Evolutionary conservation across 1,140 invertebrate genomes (phyloP).

Genomic region (Orchesella cincta): DNA sequence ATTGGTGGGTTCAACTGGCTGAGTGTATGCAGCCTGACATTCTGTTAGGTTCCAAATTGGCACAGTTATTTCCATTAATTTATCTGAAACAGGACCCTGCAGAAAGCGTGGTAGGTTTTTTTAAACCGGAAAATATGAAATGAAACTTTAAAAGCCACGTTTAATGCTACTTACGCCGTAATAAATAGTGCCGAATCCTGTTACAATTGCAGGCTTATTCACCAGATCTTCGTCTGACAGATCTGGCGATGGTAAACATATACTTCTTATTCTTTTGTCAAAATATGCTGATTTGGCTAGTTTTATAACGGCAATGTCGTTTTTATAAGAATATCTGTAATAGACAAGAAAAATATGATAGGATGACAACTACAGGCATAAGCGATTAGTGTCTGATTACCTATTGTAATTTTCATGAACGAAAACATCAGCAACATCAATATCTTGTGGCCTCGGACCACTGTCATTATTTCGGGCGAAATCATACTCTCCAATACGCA

Average conservation of each 20-base stretch:
- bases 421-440: constrained; percentile 65
- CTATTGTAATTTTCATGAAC: constrained; percentile 66
- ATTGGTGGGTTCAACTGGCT: constrained; percentile 64
- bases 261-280: constrained; percentile 77
- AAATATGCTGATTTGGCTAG: constrained; percentile 69
- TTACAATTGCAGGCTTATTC: constrained; percentile 69
- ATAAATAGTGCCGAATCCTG: constrained; percentile 60
- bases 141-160: constrained; percentile 23
- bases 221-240: constrained; percentile 59
- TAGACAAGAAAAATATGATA: constrained; percentile 43
- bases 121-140: neutral
- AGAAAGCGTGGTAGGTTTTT: no score
- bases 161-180: constrained; percentile 26
- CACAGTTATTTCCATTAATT: constrained; percentile 74
- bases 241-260: constrained; percentile 72
- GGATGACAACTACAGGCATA: neutral
- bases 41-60: constrained; percentile 76
- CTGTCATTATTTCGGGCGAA: constrained; percentile 60
- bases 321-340: constrained; percentile 64
- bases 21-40: constrained; percentile 66
- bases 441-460: constrained; percentile 64
- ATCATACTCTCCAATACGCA: constrained; percentile 80
- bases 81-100: constrained; percentile 66
- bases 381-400: constrained; percentile 27
- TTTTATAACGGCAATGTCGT: constrained; percentile 80